These are phyloP conservation scores for Holothuria scabra DNA, from an alignment of 53 echinoderm and acorn worm species.

Conservation along the genomic window DNA sequence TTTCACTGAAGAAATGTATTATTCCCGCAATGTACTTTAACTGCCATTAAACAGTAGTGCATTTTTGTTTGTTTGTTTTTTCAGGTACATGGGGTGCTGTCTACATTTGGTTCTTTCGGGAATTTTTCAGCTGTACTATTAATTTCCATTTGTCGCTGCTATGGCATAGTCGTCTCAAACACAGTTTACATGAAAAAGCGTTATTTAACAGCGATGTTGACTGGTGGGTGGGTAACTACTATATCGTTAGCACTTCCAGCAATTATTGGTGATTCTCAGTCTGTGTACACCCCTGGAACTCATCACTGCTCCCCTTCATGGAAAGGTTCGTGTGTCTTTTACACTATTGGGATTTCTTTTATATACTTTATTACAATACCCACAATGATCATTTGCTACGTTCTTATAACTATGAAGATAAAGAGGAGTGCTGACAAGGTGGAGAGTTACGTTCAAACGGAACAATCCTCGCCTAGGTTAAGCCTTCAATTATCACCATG, in stretches of 20 bases:
- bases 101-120: not conserved
- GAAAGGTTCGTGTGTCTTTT: conserved; percentile 2
- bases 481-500: no score
- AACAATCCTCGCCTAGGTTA: no score
- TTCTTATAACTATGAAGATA: conserved; percentile 6
- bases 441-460: not conserved
- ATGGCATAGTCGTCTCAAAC: not conserved
- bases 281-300: not conserved
- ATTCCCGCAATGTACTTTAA: no score
- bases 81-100: conserved; percentile 16
- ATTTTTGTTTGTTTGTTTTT: not conserved
- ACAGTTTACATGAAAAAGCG: not conserved
- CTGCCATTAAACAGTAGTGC: no score
- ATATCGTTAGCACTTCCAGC: not conserved
- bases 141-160: conserved; percentile 4
- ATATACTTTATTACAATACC: not conserved
- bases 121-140: conserved; percentile 26
- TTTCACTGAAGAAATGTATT: no score
- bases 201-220: not conserved
- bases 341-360: not conserved
- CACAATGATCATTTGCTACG: conserved; percentile 5
- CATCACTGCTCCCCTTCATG: conserved; percentile 23
- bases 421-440: conserved; percentile 13
- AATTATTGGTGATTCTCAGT: not conserved
- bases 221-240: not conserved